These are phyloP conservation scores for Gymnosoma rotundatum DNA, from an alignment of 2,888 invertebrate species.

Conservation along the genomic window DNA sequence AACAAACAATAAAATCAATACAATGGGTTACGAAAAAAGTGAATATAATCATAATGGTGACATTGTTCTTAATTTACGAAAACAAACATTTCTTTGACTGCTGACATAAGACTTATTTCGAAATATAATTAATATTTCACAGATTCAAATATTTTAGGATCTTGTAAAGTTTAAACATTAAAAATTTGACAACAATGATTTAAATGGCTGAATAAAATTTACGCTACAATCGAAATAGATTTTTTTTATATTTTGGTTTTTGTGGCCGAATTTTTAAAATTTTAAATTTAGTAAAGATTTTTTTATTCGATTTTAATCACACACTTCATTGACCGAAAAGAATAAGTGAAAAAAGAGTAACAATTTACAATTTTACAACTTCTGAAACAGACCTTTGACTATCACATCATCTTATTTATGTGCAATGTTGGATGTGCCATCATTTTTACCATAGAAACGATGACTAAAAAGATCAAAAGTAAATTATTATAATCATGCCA, in stretches of 20 bases:
- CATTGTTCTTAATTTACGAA: conserved; percentile 42
- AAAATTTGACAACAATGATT: too few species aligned
- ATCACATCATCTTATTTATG: conserved; percentile 43
- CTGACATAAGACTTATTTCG: not conserved
- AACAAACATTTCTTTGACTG: conserved; percentile 3
- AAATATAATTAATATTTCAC: not conserved
- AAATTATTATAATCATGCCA: conserved; percentile 52
- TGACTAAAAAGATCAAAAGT: conserved; percentile 51
- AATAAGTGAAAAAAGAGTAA: not conserved
- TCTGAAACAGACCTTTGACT: conserved; percentile 19
- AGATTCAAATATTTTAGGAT: too few species aligned
- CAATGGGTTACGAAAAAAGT: conserved; percentile 64
- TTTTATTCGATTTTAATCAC: not conserved
- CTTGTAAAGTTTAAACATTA: too few species aligned
- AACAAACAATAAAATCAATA: conserved; percentile 68
- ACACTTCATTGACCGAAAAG: not conserved
- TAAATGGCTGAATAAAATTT: too few species aligned
- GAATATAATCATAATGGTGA: conserved; percentile 63
- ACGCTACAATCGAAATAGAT: too few species aligned
- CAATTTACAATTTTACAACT: not conserved
- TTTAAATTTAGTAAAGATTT: too few species aligned
- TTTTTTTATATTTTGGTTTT: too few species aligned
- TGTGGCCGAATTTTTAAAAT: too few species aligned
- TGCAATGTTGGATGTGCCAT: conserved; percentile 52
- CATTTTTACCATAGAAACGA: conserved; percentile 51